Percentiles rank a stretch among this genome's conserved stretches.
phyloP scores from a whole-genome alignment of 2,113 vertebrate species.

The Pao palembangensis region DNA sequence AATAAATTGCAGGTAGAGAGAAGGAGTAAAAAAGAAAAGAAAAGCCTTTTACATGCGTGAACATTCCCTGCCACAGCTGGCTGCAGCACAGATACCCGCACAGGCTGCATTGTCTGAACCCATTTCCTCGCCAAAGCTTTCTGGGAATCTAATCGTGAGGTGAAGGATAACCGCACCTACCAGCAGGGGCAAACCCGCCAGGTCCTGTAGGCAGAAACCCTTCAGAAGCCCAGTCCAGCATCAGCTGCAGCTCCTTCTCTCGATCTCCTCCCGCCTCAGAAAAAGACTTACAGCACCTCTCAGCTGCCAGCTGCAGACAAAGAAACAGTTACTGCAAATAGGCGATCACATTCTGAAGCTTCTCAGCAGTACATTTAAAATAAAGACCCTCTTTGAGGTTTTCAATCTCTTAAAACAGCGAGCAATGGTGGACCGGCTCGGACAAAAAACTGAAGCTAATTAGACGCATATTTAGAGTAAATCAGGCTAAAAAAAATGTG shows the following conservation, averaged over 20 bases:
- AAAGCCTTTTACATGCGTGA: background rate
- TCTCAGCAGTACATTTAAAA: too few relatives aligned
- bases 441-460: too few relatives aligned
- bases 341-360: background rate
- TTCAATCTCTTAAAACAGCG: too few relatives aligned
- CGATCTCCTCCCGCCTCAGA: constrained; percentile 55
- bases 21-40: background rate
- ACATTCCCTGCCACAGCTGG: background rate
- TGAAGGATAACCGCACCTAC: constrained; percentile 1
- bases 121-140: too few relatives aligned
- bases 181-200: constrained; percentile 74
- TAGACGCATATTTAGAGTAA: too few relatives aligned
- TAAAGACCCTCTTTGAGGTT: background rate
- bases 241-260: constrained; percentile 80
- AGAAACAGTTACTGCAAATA: background rate
- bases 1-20: background rate
- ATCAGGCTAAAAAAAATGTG: too few relatives aligned
- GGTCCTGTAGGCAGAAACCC: constrained; percentile 87
- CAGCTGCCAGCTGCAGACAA: constrained; percentile 79
- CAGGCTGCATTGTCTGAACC: too few relatives aligned
- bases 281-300: constrained; percentile 83
- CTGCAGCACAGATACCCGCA: too few relatives aligned
- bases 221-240: constrained; percentile 88
- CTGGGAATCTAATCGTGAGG: too few relatives aligned
- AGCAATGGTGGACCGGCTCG: too few relatives aligned